Percentiles rank a stretch among this genome's conserved stretches.
These are phyloP conservation scores for Cotesia chilonis DNA, from an alignment of 1,140 invertebrate genomes.

Conservation along the genomic window DNA sequence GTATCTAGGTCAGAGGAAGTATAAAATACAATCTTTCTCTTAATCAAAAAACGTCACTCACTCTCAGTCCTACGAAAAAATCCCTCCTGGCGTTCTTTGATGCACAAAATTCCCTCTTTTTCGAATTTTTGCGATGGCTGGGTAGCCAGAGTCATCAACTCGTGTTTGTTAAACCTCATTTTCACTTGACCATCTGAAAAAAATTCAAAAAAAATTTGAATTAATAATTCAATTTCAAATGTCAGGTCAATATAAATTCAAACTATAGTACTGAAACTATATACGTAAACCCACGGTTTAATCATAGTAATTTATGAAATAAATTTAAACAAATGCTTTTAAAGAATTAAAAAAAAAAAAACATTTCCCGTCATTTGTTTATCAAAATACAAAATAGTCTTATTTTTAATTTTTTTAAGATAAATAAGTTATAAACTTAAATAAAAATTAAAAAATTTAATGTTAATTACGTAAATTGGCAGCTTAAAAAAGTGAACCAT, in stretches of 20 bases:
- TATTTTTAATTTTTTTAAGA: background rate
- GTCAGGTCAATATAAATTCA: no score
- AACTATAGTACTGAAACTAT: no score
- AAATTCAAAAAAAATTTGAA: constrained; percentile 6
- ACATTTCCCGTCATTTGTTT: no score
- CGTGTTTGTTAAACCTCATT: constrained; percentile 90
- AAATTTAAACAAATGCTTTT: no score
- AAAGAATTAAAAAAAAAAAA: no score
- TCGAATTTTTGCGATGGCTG: constrained; percentile 90
- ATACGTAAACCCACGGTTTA: no score
- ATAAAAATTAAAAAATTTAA: background rate
- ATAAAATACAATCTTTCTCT: background rate
- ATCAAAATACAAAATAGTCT: background rate
- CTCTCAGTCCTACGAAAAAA: constrained; percentile 91
- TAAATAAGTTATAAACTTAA: constrained; percentile 13
- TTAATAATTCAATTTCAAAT: no score
- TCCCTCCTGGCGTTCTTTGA: constrained; percentile 88
- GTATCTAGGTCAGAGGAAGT: no score
- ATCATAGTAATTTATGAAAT: no score
- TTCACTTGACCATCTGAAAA: constrained; percentile 6
- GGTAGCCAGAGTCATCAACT: constrained; percentile 82
- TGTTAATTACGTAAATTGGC: background rate
- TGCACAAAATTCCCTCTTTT: constrained; percentile 87
- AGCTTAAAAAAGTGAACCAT: background rate
- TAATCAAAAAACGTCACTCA: constrained; percentile 64